Conservation (phyloP, 2,113 vertebrate species). For the Chloropsis cyanopogon region DNA sequence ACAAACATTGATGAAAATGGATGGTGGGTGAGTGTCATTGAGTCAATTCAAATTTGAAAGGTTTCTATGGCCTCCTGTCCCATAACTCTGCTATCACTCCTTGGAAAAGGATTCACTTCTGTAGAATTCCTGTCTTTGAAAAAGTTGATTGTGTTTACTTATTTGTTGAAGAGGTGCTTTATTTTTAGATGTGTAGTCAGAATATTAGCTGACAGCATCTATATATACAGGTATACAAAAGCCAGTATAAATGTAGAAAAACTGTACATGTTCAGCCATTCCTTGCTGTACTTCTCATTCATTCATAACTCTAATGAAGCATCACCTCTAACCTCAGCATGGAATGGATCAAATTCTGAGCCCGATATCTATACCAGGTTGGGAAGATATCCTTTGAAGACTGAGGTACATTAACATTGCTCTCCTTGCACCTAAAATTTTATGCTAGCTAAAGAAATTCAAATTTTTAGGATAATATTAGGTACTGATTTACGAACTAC, state of each 20-base stretch:
- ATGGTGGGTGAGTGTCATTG: rapidly evolving
- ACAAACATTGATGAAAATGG: rapidly evolving
- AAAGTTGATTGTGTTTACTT: background rate
- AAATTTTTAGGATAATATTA: background rate
- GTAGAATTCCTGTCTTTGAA: background rate
- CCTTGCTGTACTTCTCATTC: background rate
- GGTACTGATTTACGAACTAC: background rate
- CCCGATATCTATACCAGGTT: background rate
- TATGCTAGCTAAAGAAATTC: background rate
- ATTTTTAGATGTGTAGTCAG: background rate
- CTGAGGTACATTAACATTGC: background rate
- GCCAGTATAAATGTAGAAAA: background rate
- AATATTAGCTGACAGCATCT: background rate
- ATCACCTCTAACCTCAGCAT: background rate
- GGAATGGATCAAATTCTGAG: background rate
- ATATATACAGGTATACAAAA: background rate
- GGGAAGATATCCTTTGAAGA: background rate
- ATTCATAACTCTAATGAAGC: background rate
- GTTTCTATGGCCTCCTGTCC: background rate
- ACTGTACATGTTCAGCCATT: background rate
- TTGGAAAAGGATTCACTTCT: background rate
- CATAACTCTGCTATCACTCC: background rate
- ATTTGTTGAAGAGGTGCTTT: background rate
- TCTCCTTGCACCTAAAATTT: background rate
- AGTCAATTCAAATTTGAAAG: background rate